Evolutionary conservation across 1,140 invertebrate species (phyloP), one percentile per base, ranked within the genome.

Genomic region (Drosophila obscura): DNA sequence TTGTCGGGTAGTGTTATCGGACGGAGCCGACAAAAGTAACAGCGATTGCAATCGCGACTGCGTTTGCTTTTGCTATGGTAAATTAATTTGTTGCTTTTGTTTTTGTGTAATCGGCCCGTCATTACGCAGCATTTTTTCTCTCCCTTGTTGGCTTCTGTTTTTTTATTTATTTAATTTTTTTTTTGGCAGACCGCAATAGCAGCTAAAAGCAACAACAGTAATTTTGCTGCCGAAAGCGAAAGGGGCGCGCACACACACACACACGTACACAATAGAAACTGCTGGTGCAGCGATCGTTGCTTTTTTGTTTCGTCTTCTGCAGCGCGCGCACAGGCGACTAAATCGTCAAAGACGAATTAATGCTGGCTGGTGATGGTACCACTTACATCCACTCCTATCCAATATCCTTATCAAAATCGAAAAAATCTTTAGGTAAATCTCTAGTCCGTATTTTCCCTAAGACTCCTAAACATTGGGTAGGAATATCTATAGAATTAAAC

Each of bases 221-320:
- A 69, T 74, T 64, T 63, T 77, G 69, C 57, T 77, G 74, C 82
- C 71, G 82, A 85, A 85, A 85, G 82, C 82, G 82, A 85, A 85
- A 85, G 82, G 82, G 82, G 69, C 74, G 52, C 43, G 39, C 39
- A 45, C 35, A 49, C 45, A 57, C 11, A 59, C n/a, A 61, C n/a
- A 28, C 9, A 31, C 13, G 6, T 7, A 50, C 15, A 56, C 53
- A 74, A 77, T 63, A 80, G 77, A 77, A 85, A 80, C 56, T 62
- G 52, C 63, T 72, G 66, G 61, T 68, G 73, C 73, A 67, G 48
- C 68, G 35, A 77, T 73, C 49, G 26, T 58, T 61, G 50, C 51
- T 68, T 39, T 67, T 67, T 35, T 28, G 53, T n/a, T 19, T 19
- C 39, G 28, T 48, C 19, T n/a, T 11, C 3, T 48, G 2, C 9